Evolutionary conservation across 2,113 vertebrate species (phyloP), one percentile per base, ranked within the genome.

Genomic region (Saccopteryx bilineata): DNA sequence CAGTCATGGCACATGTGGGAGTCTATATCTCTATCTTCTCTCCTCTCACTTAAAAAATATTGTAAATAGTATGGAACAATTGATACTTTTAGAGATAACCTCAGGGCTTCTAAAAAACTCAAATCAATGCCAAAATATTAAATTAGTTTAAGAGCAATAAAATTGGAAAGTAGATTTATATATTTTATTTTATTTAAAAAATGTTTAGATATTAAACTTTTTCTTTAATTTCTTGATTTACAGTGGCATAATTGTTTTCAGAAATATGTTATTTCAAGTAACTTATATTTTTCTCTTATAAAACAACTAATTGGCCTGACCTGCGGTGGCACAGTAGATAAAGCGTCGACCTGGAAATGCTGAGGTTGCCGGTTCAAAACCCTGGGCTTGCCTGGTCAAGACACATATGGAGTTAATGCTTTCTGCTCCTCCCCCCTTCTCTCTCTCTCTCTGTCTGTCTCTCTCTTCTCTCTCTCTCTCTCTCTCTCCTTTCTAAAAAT

Each of bases 101-200:
- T 5, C 13, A 82, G 76, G 31, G 2, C 74, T 93, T 90, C 79
- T 56, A 83, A 92, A 90, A 87, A 92, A 75, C 23, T 50, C 31
- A 79, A 90, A 61, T 83, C 56, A 76, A 89, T 85, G 48, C 15
- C 68, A 76, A 90, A 80, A 75, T 75, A 76, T 56, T 65, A 85
- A 92, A 39, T 0, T 68, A 81, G 50, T 81, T 81, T 83, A 79
- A 79, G 11, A 84, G 48, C 48, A 92, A 19, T n/a, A 76, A 94
- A 21, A 3, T 23, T 94, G 12, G 23, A 28, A 69, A 80, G 23
- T 85, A 83, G 31, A 79, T 7, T 66, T 86, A 21, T 50, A 21
- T 68, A 78, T 75, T 94, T 88, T 80, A 92, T 54, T 90, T 79
- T 2, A 75, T 58, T 92, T 87, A 83, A 69, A 96, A 54, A 94